Evolutionary conservation across 1,140 invertebrate genomes (phyloP), one percentile per base, ranked within the genome.

Genomic region (Camponotus vicinus): DNA sequence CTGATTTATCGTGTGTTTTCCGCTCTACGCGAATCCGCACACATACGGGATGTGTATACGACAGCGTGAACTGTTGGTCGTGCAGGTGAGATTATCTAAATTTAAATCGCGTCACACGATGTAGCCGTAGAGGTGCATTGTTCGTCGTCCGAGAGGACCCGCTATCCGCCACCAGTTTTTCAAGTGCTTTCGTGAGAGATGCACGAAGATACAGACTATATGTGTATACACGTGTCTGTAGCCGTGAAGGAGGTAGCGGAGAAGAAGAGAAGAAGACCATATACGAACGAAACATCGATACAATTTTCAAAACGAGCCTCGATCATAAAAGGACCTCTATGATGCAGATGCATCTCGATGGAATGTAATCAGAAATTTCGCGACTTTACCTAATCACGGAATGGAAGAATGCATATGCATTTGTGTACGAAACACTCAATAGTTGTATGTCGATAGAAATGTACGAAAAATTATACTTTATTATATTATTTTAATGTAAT

Each of bases 61-160:
- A 61, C 40, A 59, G 67, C 69, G 52, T 40, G 9, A 55, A 21
- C 45, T 45, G n/a, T 27, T 21, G 55, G 21, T 78, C 86, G 79
- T 69, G 88, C 73, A 87, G 75, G 88, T 89, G 88, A 89, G 88
- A 89, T 89, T 89, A 89, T 89, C 88, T 89, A 89, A 89, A 89
- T 89, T 89, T 89, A 87, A 89, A 89, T 89, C 88, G 86, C 71
- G 59, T 59, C 69, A 32, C 42, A 57, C 15, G 49, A 57, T 11
- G 64, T 18, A 61, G 79, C 64, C 40, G 66, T 52, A 61, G 67
- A 85, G 71, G 69, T 61, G 71, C 79, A 89, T 89, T 89, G 88
- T 89, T 89, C 80, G 61, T 79, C 71, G 88, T 69, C 69, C 34
- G 80, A 87, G 86, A 89, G 88, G 79, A 89, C 69, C 73, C 73